These are phyloP conservation scores for Merodon equestris DNA, from an alignment of 2,888 invertebrate genomes.

Conservation along the genomic window DNA sequence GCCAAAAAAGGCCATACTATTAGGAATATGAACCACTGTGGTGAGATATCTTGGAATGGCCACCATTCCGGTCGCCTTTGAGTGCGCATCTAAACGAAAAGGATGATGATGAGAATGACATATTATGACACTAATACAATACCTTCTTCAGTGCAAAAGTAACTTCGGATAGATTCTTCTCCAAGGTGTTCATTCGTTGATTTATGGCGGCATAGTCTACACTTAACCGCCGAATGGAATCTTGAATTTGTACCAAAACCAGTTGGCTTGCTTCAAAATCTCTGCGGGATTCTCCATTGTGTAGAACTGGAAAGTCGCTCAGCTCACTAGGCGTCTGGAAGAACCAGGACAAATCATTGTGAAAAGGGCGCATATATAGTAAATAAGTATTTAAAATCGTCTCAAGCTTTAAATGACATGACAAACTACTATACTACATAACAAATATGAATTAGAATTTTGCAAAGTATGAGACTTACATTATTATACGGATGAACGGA, in stretches of 20 bases:
- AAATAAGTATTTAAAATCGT: slow-evolving; percentile 9
- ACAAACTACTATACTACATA: neutral
- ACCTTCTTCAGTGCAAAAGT: slow-evolving; percentile 64
- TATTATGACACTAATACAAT: neutral
- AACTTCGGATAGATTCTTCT: slow-evolving; percentile 74
- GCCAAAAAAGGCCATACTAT: slow-evolving; percentile 75
- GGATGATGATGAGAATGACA: neutral
- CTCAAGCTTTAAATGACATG: slow-evolving; percentile 1
- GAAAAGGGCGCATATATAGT: slow-evolving; percentile 26
- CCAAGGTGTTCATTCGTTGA: slow-evolving; percentile 74
- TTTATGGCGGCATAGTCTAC: slow-evolving; percentile 74
- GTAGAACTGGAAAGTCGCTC: slow-evolving; percentile 41
- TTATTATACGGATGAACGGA: slow-evolving; percentile 65
- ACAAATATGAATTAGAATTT: too few relatives aligned
- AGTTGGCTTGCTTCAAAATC: slow-evolving; percentile 73
- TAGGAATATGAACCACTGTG: slow-evolving; percentile 76
- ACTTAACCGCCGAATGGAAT: slow-evolving; percentile 76
- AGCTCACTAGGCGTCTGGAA: slow-evolving; percentile 61
- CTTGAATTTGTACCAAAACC: slow-evolving; percentile 75
- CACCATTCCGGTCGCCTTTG: slow-evolving; percentile 80
- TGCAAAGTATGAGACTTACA: slow-evolving; percentile 55
- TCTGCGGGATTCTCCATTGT: slow-evolving; percentile 70
- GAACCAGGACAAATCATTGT: neutral
- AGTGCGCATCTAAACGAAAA: slow-evolving; percentile 53
- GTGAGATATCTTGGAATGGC: slow-evolving; percentile 83